phyloP scores from a whole-genome alignment of 2,113 vertebrate species.

The Eulemur macaco region DNA sequence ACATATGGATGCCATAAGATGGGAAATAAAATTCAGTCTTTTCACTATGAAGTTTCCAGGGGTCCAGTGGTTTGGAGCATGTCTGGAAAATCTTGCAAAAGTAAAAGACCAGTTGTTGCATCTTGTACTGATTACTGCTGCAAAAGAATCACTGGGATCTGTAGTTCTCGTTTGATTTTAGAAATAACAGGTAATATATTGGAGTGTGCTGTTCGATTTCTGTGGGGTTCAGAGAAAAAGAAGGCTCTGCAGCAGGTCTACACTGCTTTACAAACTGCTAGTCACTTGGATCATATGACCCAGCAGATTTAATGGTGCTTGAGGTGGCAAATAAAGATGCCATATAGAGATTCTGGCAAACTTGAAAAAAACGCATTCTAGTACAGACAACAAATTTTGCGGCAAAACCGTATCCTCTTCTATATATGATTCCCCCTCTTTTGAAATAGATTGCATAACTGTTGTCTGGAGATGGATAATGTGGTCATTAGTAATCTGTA shows the following conservation, averaged over 20 bases:
- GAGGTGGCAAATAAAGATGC: not conserved
- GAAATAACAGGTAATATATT: not conserved
- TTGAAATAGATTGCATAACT: not conserved
- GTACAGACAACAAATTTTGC: not conserved
- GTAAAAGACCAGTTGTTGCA: not conserved
- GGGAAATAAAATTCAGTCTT: not conserved
- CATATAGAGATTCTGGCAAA: not conserved
- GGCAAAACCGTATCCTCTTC: not conserved
- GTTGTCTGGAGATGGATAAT: not conserved
- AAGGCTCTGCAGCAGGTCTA: not conserved
- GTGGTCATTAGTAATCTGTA: not conserved
- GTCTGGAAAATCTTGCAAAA: not conserved
- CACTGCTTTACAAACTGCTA: not conserved
- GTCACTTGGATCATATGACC: not conserved
- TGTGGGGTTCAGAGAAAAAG: not conserved
- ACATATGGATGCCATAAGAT: not conserved
- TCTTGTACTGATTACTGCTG: not conserved
- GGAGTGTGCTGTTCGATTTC: not conserved
- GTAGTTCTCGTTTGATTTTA: not conserved
- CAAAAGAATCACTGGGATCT: not conserved
- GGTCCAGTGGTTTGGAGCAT: not conserved
- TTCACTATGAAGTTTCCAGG: not conserved
- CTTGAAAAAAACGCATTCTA: not conserved
- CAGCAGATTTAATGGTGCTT: not conserved
- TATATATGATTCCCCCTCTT: not conserved